Conservation (phyloP, 2,113 vertebrate species). For the Rallus limicola region DNA sequence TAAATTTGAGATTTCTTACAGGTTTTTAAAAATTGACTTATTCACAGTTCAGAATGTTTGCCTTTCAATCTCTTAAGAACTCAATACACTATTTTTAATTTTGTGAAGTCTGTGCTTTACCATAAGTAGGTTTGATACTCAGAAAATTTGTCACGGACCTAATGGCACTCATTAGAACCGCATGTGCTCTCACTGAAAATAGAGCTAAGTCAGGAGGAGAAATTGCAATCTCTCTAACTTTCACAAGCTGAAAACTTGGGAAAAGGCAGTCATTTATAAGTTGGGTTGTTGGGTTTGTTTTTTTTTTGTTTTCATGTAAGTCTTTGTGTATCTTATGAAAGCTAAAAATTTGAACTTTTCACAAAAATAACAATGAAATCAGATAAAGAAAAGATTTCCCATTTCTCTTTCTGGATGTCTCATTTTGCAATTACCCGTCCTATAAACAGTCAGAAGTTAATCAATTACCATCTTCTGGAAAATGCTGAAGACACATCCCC, state of each 20-base stretch:
- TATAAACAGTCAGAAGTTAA: slow-evolving; percentile 7
- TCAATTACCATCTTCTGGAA: slow-evolving; percentile 8
- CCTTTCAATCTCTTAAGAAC: slow-evolving; percentile 55
- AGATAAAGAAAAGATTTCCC: neutral
- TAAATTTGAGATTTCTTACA: slow-evolving; percentile 49
- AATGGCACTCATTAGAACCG: slow-evolving; percentile 44
- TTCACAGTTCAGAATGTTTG: slow-evolving; percentile 59
- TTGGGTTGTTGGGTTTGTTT: neutral
- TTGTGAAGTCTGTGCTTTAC: slow-evolving; percentile 52
- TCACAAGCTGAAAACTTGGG: slow-evolving; percentile 20
- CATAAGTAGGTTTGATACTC: slow-evolving; percentile 36
- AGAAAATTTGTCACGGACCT: slow-evolving; percentile 48
- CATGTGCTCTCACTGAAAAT: slow-evolving; percentile 52
- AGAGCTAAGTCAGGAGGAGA: slow-evolving; percentile 38
- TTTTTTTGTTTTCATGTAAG: neutral
- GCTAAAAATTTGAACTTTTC: slow-evolving; percentile 20
- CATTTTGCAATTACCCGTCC: neutral
- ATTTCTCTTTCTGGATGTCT: neutral
- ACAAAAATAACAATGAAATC: neutral
- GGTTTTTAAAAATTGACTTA: slow-evolving; percentile 52
- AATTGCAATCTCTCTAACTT: slow-evolving; percentile 31
- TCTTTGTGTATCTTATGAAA: neutral
- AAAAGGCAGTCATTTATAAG: neutral
- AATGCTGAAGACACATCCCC: neutral
- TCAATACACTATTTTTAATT: slow-evolving; percentile 57